Evolutionary conservation across 1,140 invertebrate species (phyloP).

Genomic region (Ectropis grisescens): DNA sequence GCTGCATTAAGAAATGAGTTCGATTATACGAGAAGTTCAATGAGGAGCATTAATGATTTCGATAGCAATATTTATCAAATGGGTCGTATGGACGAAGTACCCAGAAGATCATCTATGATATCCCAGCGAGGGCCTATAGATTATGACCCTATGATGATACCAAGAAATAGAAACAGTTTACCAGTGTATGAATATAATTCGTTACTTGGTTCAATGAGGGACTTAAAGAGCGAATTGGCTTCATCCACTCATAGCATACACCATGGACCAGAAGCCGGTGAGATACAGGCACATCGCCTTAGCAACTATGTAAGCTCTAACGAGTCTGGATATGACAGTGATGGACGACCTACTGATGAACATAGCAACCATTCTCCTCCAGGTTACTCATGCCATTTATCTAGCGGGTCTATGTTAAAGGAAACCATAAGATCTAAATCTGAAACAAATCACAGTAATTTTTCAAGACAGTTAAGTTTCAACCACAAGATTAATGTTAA

Average conservation of each 20-base stretch:
- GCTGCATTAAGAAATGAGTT: constrained; percentile 40
- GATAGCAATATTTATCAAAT: constrained; percentile 32
- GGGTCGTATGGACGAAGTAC: constrained; percentile 32
- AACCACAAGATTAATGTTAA: constrained; percentile 57
- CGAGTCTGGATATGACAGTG: constrained; percentile 87
- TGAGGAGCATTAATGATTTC: constrained; percentile 54
- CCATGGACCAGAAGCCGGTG: constrained; percentile 35
- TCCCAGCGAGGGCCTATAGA: constrained; percentile 50
- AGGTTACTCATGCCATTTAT: constrained; percentile 43
- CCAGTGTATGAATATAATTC: constrained; percentile 60
- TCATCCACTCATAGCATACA: constrained; percentile 64
- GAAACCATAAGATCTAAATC: constrained; percentile 20
- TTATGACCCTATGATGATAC: constrained; percentile 57
- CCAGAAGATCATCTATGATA: constrained; percentile 54
- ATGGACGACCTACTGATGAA: constrained; percentile 74
- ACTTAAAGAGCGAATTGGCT: constrained; percentile 50
- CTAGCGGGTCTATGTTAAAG: constrained; percentile 20
- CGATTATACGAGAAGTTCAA: constrained; percentile 51
- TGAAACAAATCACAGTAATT: constrained; percentile 35
- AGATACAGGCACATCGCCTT: constrained; percentile 68
- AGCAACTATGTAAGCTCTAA: constrained; percentile 84
- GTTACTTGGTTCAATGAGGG: constrained; percentile 43
- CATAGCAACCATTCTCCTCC: constrained; percentile 68
- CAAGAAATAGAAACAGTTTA: constrained; percentile 60
- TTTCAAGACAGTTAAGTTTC: constrained; percentile 55